Base-by-base conservation (phyloP, 2,113 vertebrate species). In the Lipophrys pholis region DNA sequence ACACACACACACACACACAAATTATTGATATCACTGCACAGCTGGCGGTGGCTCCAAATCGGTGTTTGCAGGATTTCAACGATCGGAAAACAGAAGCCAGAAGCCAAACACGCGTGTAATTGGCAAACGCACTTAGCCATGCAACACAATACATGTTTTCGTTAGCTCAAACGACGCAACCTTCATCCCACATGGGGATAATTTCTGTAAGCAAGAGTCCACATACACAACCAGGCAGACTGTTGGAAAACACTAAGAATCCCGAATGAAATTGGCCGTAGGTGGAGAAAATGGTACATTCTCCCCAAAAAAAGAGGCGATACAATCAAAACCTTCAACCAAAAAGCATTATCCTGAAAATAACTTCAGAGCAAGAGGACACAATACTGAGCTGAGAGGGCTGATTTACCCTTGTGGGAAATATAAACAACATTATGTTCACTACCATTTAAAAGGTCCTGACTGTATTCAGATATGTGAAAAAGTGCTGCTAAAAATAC, bases 61-160 rank as follows among this genome's bases (percentile, higher is more conserved):
- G 4, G 64, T 74, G 76, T 82, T 71, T 68, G 69, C 63, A 35
- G 56, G 50, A 63, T 65, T 12, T 59, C 12, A 82, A 52, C 57
- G 43, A 76, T 64, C 52, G 56, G 61, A 54, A 73, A 76, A 79
- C 8, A 76, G 45, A 54, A 86, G 69, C 74, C 69, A 73, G 74
- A 81, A 78, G 36, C 50, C 76, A 81, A 88, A 88, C 76, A 61
- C 7, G 73, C 78, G 49, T 80, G 82, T 86, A 88, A 88, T 81
- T 78, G 78, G 49, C 71, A 77, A 84, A 76, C 1, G 9, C 69
- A 66, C 30, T 66, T 69, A 55, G 17, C 65, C 69, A 42, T 83
- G 74, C 74, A 49, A 45, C 67, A 60, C 42, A 36, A 40, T 48
- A 60, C 70, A 56, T 45, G 71, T 70, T 82, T 75, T 63, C 62